These are phyloP conservation scores for Yponomeuta plumbellus DNA, from an alignment of 2,888 invertebrate genomes.

Conservation along the genomic window DNA sequence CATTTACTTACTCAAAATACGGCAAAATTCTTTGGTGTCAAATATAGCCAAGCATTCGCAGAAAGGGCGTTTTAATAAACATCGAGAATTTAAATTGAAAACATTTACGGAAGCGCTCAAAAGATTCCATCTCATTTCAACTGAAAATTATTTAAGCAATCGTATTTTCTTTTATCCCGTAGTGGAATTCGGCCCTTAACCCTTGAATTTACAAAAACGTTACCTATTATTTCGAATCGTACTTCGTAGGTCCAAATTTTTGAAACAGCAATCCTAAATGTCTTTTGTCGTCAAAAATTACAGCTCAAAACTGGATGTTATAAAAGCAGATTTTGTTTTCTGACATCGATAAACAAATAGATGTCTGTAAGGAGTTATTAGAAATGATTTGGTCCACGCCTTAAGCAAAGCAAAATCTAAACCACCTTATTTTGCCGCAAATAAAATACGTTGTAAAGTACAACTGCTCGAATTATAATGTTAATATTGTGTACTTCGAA, in stretches of 20 bases:
- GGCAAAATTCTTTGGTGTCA: neutral
- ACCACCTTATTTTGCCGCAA: conserved; percentile 49
- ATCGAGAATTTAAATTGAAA: conserved; percentile 5
- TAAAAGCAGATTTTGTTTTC: neutral
- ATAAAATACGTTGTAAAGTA: no score
- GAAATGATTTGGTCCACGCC: conserved; percentile 58
- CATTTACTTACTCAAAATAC: neutral
- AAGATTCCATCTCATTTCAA: conserved; percentile 2
- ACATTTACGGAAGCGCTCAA: neutral
- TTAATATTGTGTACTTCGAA: conserved; percentile 46
- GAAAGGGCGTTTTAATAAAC: conserved; percentile 3
- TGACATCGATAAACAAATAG: neutral
- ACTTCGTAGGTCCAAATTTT: no score
- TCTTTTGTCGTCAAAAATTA: no score
- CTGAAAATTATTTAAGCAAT: neutral
- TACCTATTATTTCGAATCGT: neutral
- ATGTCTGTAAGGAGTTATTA: conserved; percentile 48
- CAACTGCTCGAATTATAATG: no score
- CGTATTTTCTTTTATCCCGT: neutral
- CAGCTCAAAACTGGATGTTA: neutral
- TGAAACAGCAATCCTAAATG: no score
- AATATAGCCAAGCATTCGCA: neutral
- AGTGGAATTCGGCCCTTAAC: neutral
- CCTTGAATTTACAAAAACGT: neutral
- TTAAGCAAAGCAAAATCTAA: conserved; percentile 59